Conservation (phyloP, 30 jellyfish, hydroid and myxozoan genomes). For the Aurelia aurita complex sp. Pacific region DNA sequence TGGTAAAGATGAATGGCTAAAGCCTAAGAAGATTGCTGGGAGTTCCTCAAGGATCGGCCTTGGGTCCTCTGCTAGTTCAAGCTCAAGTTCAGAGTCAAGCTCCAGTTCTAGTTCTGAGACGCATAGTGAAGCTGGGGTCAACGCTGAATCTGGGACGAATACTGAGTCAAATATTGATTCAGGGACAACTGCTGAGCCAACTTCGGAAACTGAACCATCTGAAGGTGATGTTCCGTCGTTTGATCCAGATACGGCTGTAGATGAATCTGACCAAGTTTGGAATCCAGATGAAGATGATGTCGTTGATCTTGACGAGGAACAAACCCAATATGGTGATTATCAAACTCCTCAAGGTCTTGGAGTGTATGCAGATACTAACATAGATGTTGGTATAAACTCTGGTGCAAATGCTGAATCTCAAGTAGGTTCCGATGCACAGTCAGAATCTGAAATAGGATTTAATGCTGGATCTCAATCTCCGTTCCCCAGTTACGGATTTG, state of each 20-base stretch:
- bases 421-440: constrained; percentile 8
- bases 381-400: constrained; percentile 5
- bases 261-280: not conserved
- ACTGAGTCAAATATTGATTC: constrained; percentile 9
- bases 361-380: constrained; percentile 11
- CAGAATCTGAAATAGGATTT: constrained; percentile 6
- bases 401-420: constrained; percentile 12
- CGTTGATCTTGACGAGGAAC: not conserved
- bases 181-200: not conserved
- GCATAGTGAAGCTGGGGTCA: not conserved
- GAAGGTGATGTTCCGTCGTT: not conserved
- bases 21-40: not conserved
- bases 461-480: not conserved
- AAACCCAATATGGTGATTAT: not conserved
- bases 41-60: constrained; percentile 9
- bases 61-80: not conserved
- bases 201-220: not conserved
- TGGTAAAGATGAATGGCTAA: no score
- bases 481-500: constrained; percentile 20
- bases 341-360: constrained; percentile 44
- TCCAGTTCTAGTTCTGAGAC: constrained; percentile 8
- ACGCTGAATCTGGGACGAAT: not conserved
- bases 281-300: not conserved
- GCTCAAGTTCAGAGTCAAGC: constrained; percentile 15
- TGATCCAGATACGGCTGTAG: not conserved